Evolutionary conservation across 30 jellyfish, hydroid and myxozoan species (phyloP), one percentile per base, ranked within the genome.

Genomic region (Clytia hemisphaerica): DNA sequence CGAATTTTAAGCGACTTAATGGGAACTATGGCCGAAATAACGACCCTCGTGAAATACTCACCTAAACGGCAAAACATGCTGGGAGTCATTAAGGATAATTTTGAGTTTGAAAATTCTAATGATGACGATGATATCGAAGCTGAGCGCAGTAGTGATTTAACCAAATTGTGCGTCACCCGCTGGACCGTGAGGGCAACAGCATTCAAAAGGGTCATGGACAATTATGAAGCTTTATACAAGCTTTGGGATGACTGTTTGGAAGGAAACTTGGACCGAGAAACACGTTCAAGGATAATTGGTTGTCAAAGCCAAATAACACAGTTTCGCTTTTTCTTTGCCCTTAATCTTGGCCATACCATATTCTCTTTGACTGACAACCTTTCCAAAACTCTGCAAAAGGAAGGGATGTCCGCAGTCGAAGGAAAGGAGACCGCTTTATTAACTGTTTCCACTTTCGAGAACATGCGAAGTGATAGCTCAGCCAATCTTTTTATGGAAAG

Each of bases 181-280:
- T 62, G 76, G 73, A 62, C 76, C 26, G 76, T 62, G 4, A 4
- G 4, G 29, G 76, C 76, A 33, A 62, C 76, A 2, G 75, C 73
- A 28, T 18, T 62, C 6, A 3, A 12, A 37, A 6, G 73, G 73
- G 68, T 62, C 37, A 22, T 7, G 68, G 12, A 33, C 73, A 62
- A 62, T 29, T 62, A 62, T 62, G 68, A 62, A 25, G 26, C 12
- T 31, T 37, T 60, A 18, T 24, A 24, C 68, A 27, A 27, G 24
- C 73, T 60, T 7, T 62, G 76, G 76, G 73, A 62, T 37, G 68
- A 2, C 2, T 62, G 76, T 62, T 18, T 62, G 21, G 25, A 62
- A 62, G 76, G 73, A 33, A 62, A 37, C 24, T 12, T 62, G 2
- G 76, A 62, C 68, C 19, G 66, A 37, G 76, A 4, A 18, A 62